A percentile compares a stretch with the other conserved stretches of the same genome.
Evolutionary conservation across 2,113 vertebrate genomes (phyloP).

Genomic region (Colaptes auratus): DNA sequence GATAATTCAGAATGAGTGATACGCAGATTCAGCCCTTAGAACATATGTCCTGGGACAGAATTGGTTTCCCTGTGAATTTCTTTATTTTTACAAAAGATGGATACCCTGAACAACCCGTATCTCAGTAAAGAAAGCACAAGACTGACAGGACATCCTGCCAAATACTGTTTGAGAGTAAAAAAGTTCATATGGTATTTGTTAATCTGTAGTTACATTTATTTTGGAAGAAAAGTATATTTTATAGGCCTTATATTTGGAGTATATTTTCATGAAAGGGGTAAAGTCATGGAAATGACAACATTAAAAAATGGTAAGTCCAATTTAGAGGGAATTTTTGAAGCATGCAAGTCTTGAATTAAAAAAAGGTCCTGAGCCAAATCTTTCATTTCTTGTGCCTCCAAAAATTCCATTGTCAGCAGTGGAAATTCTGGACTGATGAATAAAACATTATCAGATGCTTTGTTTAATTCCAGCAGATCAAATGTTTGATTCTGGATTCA

Average conservation of each 20-base stretch:
- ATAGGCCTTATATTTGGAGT: neutral
- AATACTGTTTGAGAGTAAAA: neutral
- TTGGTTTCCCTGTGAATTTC: neutral
- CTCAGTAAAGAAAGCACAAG: neutral
- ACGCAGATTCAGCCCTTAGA: neutral
- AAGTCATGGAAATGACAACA: neutral
- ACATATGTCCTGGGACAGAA: neutral
- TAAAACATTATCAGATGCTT: neutral
- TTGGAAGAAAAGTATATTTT: neutral
- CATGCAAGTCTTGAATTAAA: neutral
- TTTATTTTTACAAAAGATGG: neutral
- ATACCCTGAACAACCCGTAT: neutral
- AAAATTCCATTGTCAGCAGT: neutral
- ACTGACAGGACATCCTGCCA: neutral
- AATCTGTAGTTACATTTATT: neutral
- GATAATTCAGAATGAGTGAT: neutral
- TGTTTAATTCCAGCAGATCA: neutral
- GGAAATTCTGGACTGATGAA: neutral
- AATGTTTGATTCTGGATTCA: neutral
- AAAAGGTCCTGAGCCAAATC: neutral
- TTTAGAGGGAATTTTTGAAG: conserved; percentile 1
- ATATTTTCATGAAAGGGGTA: neutral
- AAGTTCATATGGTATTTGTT: neutral
- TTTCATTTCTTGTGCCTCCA: neutral
- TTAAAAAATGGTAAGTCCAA: neutral